Conservation (phyloP, 2,113 vertebrate species). For the Pteruthius melanotis region DNA sequence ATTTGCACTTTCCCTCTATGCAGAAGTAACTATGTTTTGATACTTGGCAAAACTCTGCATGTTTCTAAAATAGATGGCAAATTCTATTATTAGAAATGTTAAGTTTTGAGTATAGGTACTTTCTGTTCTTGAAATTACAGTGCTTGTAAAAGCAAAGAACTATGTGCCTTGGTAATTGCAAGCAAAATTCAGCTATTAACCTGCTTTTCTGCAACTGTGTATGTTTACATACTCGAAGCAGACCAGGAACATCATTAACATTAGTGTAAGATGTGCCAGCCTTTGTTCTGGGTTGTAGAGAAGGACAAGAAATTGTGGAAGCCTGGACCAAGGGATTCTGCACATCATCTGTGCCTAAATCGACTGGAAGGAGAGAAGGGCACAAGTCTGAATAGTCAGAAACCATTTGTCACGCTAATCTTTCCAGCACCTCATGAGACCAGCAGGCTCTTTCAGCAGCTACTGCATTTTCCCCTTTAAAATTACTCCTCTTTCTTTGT, state of each 20-base stretch:
- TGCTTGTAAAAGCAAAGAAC: conserved; percentile 10
- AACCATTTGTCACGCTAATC: background rate
- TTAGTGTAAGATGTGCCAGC: background rate
- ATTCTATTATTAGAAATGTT: background rate
- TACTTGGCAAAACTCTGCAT: background rate
- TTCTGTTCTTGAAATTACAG: background rate
- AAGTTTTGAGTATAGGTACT: background rate
- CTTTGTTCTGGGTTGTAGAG: background rate
- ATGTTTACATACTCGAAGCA: background rate
- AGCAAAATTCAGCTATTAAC: background rate
- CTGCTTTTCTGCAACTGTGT: background rate
- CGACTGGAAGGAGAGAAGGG: background rate
- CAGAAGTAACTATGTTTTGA: background rate
- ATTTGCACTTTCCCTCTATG: background rate
- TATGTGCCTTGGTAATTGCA: background rate
- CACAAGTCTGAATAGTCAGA: background rate
- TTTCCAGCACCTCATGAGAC: background rate
- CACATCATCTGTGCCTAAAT: background rate
- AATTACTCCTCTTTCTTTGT: background rate
- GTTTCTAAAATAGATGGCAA: background rate
- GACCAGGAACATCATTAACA: background rate
- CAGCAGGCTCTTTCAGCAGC: background rate
- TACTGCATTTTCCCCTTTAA: background rate
- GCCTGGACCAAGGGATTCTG: background rate
- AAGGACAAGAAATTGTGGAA: background rate